Evolutionary conservation across 2,888 invertebrate species (phyloP), one percentile per base, ranked within the genome.

Genomic region (Nomada lathburiana): DNA sequence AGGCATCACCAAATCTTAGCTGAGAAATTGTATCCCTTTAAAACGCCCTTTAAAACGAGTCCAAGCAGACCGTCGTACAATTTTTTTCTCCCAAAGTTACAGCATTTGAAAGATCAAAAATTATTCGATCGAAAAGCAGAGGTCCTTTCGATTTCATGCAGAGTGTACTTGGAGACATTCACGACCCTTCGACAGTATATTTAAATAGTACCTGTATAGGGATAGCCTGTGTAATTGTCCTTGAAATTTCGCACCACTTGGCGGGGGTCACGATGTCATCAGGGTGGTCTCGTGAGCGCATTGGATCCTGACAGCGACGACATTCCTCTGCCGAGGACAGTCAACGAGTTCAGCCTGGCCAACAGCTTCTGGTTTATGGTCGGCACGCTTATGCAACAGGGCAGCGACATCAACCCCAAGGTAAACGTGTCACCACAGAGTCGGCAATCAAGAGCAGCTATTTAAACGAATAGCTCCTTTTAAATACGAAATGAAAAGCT

Each of bases 281-380:
- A 93, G 93, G 93, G 92, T 83, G 89, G 91, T 91, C 93, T 92
- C 90, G 91, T 93, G 90, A 92, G 92, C 91, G 91, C 91, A 84
- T 89, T 92, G 90, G 93, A 93, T 83, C 90, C 92, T 84, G 93
- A 93, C 85, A 92, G 89, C 89, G 93, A 93, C 83, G 93, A 93
- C 91, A 91, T 93, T 86, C 91, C 91, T 60, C 90, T 92, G 83
- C 92, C 89, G 86, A 91, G 90, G 87, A 94, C 96, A 76, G 96
- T 97, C 94, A 98, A 98, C 94, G 97, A 97, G 93, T 98, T 98
- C 94, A 97, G 96, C 76, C 94, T 98, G 82, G 96, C 96, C 89
- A 98, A 99, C 94, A 98, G 98, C 88, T 97, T 99, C 94, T 99
- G 98, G 98, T 99, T 99, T 95, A 97, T 98, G 87, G 98, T 98